A percentile compares a stretch with the other conserved stretches of the same genome.
Conservation (phyloP, 2,797 vertebrate species). For the Sarcoramphus papa region DNA sequence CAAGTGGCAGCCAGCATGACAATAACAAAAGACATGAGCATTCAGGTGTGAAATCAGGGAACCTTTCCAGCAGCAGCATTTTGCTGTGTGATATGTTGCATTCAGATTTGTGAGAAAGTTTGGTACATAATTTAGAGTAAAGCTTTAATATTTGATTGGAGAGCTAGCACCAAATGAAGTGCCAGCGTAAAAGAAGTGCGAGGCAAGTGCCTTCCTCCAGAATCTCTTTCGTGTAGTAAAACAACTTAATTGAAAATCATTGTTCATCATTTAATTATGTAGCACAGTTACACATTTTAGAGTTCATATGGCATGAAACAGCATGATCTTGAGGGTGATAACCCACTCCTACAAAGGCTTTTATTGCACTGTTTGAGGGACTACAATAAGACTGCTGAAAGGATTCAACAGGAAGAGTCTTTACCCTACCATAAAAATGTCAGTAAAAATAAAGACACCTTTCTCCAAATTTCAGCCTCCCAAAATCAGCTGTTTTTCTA, state of each 20-base stretch:
- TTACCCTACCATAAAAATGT: background rate
- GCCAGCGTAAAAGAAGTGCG: rapidly evolving
- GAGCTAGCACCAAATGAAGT: background rate
- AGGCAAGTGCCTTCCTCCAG: background rate
- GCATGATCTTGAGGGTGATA: background rate
- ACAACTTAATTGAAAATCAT: background rate
- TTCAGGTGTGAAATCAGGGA: constrained; percentile 12
- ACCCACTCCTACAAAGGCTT: background rate
- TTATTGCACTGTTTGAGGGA: background rate
- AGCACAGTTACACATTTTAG: background rate
- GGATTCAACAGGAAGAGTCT: background rate
- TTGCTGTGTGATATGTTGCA: background rate
- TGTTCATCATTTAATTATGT: background rate
- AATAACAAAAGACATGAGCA: background rate
- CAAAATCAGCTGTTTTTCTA: background rate
- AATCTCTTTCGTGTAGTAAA: background rate
- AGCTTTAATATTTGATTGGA: constrained; percentile 5
- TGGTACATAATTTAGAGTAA: background rate
- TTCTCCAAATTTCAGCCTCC: background rate
- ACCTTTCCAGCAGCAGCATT: background rate
- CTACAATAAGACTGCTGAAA: background rate
- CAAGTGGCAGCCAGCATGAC: background rate
- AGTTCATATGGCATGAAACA: background rate
- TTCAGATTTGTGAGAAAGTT: background rate
- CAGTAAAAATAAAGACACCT: background rate